Evolutionary conservation across 2,888 invertebrate genomes (phyloP).

Genomic region (Thyatira batis): DNA sequence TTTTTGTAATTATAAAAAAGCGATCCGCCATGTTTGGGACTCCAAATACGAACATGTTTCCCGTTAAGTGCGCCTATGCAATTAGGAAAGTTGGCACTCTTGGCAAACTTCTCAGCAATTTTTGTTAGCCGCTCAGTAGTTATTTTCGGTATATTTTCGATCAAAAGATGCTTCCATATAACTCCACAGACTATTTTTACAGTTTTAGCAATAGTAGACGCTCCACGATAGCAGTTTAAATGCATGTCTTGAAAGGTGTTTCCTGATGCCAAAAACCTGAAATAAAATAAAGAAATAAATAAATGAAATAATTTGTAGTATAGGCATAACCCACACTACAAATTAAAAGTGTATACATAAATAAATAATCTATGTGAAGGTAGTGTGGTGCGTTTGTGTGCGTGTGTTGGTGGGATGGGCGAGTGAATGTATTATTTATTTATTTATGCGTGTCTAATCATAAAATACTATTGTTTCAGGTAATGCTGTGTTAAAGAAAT

Average conservation of each 20-base stretch:
- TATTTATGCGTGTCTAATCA: no score
- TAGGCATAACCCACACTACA: no score
- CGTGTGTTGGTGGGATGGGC: no score
- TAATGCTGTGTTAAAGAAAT: conserved; percentile 13
- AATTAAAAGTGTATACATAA: no score
- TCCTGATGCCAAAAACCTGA: conserved; percentile 16
- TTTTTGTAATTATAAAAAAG: conserved; percentile 25
- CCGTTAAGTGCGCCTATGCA: conserved; percentile 14
- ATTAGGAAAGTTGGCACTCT: conserved; percentile 22
- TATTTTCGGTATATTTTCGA: no score
- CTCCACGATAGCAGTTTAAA: conserved; percentile 15
- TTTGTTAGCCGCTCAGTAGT: neutral
- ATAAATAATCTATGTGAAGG: no score
- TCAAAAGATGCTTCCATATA: conserved; percentile 9
- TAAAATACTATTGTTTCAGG: conserved; percentile 9
- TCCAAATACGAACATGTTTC: conserved; percentile 19
- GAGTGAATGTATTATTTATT: no score
- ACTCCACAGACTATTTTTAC: conserved; percentile 14
- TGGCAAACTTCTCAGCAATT: conserved; percentile 25
- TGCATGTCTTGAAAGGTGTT: conserved; percentile 14
- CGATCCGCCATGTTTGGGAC: conserved; percentile 21
- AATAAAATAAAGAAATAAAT: conserved; percentile 6
- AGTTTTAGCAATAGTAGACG: conserved; percentile 13
- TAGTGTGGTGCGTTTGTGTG: no score
- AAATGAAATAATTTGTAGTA: no score